A percentile compares a stretch with the other conserved stretches of the same genome.
Conservation (phyloP, 2,797 vertebrate species). For the Halcyon chelicuti region DNA sequence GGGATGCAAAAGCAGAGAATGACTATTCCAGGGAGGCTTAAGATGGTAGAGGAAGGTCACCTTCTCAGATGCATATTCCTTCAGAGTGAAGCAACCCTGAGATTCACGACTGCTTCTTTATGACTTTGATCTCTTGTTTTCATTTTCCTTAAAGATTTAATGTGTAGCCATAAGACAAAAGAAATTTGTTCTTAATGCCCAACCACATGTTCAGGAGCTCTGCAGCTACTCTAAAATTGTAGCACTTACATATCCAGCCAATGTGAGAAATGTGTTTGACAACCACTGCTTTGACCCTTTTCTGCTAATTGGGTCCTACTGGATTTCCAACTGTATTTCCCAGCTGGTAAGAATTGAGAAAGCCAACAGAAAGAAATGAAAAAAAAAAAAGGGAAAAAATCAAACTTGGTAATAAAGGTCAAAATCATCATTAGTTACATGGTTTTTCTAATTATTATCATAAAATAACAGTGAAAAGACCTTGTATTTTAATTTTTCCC, state of each 20-base stretch:
- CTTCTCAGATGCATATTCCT: not conserved
- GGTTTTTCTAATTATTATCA: not conserved
- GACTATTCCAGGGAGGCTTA: not conserved
- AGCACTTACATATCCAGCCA: not conserved
- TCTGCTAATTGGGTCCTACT: not conserved
- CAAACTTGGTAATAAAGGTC: not conserved
- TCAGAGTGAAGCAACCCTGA: not conserved
- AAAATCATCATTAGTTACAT: not conserved
- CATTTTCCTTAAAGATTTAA: not conserved
- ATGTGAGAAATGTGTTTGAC: not conserved
- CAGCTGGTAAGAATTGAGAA: not conserved
- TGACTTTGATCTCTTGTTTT: not conserved
- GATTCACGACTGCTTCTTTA: not conserved
- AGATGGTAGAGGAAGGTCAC: not conserved
- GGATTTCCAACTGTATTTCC: not conserved
- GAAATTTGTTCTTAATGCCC: not conserved
- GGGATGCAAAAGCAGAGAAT: not conserved
- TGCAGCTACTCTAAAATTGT: not conserved
- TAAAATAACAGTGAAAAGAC: not conserved
- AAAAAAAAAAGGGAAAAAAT: not conserved
- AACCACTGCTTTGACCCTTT: not conserved
- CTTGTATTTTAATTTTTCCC: not conserved
- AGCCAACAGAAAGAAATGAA: not conserved
- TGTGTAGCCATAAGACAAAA: not conserved
- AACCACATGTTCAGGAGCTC: not conserved